phyloP scores from a whole-genome alignment of 30 jellyfish, hydroid and myxozoan genomes.

The Turritopsis rubra region DNA sequence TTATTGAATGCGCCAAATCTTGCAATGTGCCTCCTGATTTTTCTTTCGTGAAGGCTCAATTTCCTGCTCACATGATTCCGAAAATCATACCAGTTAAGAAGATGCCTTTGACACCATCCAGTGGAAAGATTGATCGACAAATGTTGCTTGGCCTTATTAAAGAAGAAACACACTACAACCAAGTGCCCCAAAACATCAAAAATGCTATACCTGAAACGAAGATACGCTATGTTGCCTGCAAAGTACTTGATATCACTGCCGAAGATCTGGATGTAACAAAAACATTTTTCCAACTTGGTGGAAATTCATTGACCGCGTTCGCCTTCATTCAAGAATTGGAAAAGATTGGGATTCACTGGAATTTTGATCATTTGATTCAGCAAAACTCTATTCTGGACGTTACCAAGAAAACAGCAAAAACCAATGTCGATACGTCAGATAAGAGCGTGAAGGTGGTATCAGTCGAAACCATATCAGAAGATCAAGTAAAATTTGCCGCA shows the following conservation, averaged over 20 bases:
- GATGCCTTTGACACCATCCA: neutral
- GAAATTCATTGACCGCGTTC: slow-evolving; percentile 9
- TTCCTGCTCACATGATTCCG: neutral
- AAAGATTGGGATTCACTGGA: neutral
- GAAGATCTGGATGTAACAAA: slow-evolving; percentile 4
- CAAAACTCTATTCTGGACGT: neutral
- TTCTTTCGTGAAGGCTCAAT: neutral
- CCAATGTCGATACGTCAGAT: neutral
- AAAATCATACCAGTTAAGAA: neutral
- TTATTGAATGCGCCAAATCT: neutral
- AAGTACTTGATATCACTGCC: neutral
- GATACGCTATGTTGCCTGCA: neutral
- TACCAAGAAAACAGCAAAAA: neutral
- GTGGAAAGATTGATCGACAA: slow-evolving; percentile 14
- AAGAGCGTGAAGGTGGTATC: neutral
- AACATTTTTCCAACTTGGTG: slow-evolving; percentile 6
- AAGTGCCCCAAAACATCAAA: neutral
- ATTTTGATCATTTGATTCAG: neutral
- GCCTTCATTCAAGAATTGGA: neutral
- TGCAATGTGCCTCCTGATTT: neutral
- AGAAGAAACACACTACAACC: too few relatives aligned
- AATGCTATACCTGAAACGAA: neutral
- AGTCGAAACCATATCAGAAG: neutral
- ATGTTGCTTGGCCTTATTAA: neutral
- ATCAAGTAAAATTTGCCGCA: neutral